phyloP scores from a whole-genome alignment of 2,888 invertebrate species.

The Tetragonula carbonaria region DNA sequence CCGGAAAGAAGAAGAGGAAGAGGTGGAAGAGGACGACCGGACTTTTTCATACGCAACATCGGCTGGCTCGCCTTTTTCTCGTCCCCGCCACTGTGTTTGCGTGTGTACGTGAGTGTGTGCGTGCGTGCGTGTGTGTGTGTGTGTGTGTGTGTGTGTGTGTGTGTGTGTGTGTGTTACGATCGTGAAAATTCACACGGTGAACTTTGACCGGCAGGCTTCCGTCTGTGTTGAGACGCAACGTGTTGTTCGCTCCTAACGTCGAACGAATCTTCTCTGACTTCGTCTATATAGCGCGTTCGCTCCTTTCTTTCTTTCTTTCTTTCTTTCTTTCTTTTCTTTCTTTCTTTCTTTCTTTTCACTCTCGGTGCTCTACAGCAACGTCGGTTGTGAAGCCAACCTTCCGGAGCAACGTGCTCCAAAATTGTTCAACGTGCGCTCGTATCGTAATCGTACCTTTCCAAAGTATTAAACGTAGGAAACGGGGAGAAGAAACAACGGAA shows the following conservation, averaged over 20 bases:
- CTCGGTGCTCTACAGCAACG: background rate
- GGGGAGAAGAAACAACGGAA: background rate
- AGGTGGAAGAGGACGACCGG: constrained; percentile 65
- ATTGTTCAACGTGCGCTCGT: background rate
- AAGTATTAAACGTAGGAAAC: background rate
- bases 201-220: background rate
- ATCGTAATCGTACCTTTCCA: background rate
- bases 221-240: background rate
- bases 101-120: too few relatives aligned
- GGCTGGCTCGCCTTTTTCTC: constrained; percentile 46
- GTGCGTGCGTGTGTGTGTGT: background rate
- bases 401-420: background rate
- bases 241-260: background rate
- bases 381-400: too few relatives aligned
- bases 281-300: too few relatives aligned
- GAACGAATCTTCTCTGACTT: background rate
- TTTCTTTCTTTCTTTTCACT: background rate
- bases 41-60: constrained; percentile 73
- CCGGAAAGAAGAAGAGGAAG: constrained; percentile 68
- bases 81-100: background rate
- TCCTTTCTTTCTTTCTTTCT: background rate
- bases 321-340: background rate
- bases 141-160: too few relatives aligned
- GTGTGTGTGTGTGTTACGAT: background rate
- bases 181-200: constrained; percentile 18